Base-by-base conservation (phyloP, 2,888 invertebrate genomes). In the Diaperis boleti region DNA sequence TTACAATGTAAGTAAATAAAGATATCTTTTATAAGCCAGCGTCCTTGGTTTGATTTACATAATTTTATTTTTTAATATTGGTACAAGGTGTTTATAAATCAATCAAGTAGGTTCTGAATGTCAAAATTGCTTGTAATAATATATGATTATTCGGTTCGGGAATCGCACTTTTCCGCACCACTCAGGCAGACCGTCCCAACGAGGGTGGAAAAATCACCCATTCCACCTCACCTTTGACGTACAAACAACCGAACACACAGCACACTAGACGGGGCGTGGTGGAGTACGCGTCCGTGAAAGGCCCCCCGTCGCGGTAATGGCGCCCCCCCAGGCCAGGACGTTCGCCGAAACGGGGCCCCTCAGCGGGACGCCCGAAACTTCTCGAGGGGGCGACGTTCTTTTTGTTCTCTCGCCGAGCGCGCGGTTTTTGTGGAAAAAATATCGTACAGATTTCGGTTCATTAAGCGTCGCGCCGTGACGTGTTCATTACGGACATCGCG, bases 221-320 rank as follows among this genome's bases (percentile, higher is more conserved):
- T 2, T 6, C 3, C 26, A 26, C 26, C 26, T 26, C 41, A n/a
- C 18, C 33, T 31, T 22, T 56, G 56, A 56, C 47, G 45, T 45
- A 57, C 37, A 57, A 61, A 47, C 54, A 54, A 15, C 37, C 10
- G 18, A 56, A 60, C 62, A 55, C 49, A n/a, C 6, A 62, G 57
- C 66, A 67, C 69, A 65, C 71, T 73, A 75, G 77, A 76, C 77
- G 70, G 75, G 76, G 76, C 75, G 72, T 74, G 76, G 75, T 74
- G 72, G 72, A 69, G 70, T 55, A 63, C 64, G 59, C 68, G 71
- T 70, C 68, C 67, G 67, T 69, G 73, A 72, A 72, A 70, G 74
- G 61, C 70, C 72, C 72, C 78, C 76, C 69, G 76, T 66, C 22
- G 78, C 56, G 77, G 71, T 78, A 77, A 78, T 78, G 78, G 77